A percentile compares a stretch with the other conserved stretches of the same genome.
These are phyloP conservation scores for Sebastes fasciatus DNA, from an alignment of 2,113 vertebrate genomes.

Conservation along the genomic window DNA sequence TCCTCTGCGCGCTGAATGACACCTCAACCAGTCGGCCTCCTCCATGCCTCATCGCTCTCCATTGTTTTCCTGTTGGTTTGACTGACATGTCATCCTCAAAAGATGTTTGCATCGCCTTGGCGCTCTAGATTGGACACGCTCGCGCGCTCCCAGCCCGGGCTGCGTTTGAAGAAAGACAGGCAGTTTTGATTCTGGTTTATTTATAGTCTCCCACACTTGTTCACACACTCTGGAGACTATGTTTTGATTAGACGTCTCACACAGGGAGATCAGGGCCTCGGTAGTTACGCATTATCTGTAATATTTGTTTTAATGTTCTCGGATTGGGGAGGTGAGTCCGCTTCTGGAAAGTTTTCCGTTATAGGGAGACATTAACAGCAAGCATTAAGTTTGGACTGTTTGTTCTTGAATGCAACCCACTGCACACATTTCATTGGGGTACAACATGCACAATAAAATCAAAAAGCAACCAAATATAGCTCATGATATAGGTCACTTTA, in stretches of 20 bases:
- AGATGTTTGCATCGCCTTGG: constrained; percentile 61
- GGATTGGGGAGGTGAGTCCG: constrained; percentile 5
- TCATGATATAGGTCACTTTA: constrained; percentile 2
- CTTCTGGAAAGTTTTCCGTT: background rate
- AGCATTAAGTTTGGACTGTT: background rate
- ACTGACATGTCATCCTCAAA: constrained; percentile 72
- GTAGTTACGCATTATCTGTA: constrained; percentile 27
- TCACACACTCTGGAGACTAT: constrained; percentile 52
- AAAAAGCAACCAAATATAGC: background rate
- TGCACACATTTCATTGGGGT: background rate
- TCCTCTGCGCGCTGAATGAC: constrained; percentile 34
- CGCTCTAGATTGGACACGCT: constrained; percentile 75
- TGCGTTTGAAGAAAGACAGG: constrained; percentile 65
- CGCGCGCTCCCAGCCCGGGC: constrained; percentile 38
- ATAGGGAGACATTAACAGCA: background rate
- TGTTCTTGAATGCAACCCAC: background rate
- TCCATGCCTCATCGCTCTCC: constrained; percentile 52
- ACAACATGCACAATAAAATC: background rate
- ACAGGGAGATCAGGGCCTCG: constrained; percentile 37
- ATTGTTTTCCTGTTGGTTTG: constrained; percentile 66
- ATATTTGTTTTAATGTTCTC: constrained; percentile 24
- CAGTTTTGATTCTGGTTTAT: constrained; percentile 66
- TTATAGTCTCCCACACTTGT: constrained; percentile 60
- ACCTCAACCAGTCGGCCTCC: constrained; percentile 38
- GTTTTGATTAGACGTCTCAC: constrained; percentile 60